Evolutionary conservation across 2,797 vertebrate species (phyloP).

Genomic region (Ceyx erithaca): DNA sequence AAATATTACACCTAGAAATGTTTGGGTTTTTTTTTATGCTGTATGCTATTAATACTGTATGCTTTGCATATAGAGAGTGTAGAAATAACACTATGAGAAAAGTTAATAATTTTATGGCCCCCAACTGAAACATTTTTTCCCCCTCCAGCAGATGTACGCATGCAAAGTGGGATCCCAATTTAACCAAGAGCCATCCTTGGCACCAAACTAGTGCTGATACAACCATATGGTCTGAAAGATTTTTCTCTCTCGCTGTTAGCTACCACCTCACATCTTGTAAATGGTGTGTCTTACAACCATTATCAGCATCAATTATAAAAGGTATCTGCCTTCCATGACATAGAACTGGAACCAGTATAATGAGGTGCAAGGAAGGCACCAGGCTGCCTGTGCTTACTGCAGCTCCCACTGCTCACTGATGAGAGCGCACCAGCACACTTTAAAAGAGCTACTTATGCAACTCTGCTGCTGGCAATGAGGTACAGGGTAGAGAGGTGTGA

Average conservation of each 20-base stretch:
- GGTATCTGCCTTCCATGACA: background rate
- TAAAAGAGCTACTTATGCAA: background rate
- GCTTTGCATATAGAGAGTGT: background rate
- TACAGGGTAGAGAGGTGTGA: background rate
- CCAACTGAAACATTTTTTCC: background rate
- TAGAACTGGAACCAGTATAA: background rate
- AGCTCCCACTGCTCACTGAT: background rate
- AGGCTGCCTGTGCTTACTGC: background rate
- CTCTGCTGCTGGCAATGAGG: background rate
- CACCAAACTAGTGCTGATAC: background rate
- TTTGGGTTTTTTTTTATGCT: background rate
- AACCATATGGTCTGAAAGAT: conserved; percentile 16
- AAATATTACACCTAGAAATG: background rate
- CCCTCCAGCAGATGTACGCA: background rate
- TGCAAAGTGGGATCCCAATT: conserved; percentile 14
- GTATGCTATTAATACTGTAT: background rate
- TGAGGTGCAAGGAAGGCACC: background rate
- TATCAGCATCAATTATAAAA: conserved; percentile 20
- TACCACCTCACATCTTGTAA: background rate
- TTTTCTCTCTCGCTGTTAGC: background rate
- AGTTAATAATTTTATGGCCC: background rate
- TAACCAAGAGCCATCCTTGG: conserved; percentile 15
- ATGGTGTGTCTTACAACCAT: background rate
- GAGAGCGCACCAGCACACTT: background rate
- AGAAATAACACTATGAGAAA: background rate